Evolutionary conservation across 2,113 vertebrate genomes (phyloP).

Genomic region (Peucedramus taeniatus): DNA sequence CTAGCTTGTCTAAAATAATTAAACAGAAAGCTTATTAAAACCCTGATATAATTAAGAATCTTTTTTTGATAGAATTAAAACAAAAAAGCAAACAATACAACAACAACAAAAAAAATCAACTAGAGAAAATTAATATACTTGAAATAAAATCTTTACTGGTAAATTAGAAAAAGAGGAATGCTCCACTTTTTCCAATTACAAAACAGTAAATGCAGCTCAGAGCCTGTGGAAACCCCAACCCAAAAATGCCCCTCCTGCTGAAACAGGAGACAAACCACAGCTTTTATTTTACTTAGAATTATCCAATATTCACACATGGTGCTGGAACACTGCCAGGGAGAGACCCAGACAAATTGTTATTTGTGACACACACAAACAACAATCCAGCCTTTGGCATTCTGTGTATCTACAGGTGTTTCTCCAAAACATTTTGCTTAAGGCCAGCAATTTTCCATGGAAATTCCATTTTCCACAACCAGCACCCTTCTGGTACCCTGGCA

Average conservation of each 20-base stretch:
- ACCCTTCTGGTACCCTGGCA: not conserved
- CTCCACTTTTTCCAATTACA: not conserved
- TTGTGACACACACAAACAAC: not conserved
- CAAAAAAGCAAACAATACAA: not conserved
- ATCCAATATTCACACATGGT: not conserved
- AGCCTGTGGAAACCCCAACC: not conserved
- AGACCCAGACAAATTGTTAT: no score
- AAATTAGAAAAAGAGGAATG: not conserved
- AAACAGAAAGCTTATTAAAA: slow-evolving; percentile 15
- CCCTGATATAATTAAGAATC: not conserved
- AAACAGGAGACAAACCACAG: not conserved
- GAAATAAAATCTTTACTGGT: not conserved
- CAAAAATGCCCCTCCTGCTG: not conserved
- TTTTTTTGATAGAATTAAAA: not conserved
- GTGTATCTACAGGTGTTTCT: not conserved
- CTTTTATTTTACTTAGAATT: not conserved
- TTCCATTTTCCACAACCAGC: not conserved
- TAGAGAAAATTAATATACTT: not conserved
- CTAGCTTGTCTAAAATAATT: not conserved
- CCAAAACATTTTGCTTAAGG: not conserved
- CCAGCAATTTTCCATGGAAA: not conserved
- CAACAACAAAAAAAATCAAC: not conserved
- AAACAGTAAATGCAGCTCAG: not conserved
- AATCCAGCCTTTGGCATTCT: not conserved
- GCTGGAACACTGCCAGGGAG: not conserved